Conservation (phyloP, 2,888 invertebrate species). For the Leucophenga montana region DNA sequence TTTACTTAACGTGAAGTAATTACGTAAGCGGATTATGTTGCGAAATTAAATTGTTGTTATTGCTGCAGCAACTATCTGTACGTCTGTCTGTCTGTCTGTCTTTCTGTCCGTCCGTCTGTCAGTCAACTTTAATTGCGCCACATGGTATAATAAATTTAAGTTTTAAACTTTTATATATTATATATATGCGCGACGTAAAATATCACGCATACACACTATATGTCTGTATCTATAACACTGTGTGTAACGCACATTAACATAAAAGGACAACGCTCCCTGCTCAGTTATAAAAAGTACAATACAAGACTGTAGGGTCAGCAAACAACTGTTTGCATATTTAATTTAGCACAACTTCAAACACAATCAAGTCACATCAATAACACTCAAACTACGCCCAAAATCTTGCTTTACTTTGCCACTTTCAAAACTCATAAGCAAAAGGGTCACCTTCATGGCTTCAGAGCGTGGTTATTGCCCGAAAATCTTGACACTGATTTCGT, state of each 20-base stretch:
- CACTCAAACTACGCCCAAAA: too few species aligned
- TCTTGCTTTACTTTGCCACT: conserved; percentile 5
- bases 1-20: conserved; percentile 42
- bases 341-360: too few species aligned
- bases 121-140: too few species aligned
- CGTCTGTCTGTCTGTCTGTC: background rate
- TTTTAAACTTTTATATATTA: conserved; percentile 19
- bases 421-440: conserved; percentile 36
- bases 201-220: conserved; percentile 16
- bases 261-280: conserved; percentile 1
- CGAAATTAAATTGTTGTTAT: conserved; percentile 38
- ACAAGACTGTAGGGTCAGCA: conserved; percentile 15
- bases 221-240: too few species aligned
- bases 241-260: conserved; percentile 54
- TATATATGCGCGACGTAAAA: background rate
- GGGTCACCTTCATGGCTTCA: conserved; percentile 54
- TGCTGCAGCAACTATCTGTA: background rate
- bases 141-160: conserved; percentile 13
- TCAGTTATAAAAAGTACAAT: conserved; percentile 14
- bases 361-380: conserved; percentile 20
- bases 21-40: conserved; percentile 53
- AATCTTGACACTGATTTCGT: conserved; percentile 55
- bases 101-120: too few species aligned
- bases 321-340: conserved; percentile 54
- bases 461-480: conserved; percentile 8